Evolutionary conservation across 2,797 vertebrate species (phyloP), one percentile per base, ranked within the genome.

Genomic region (Phataginus tricuspis): DNA sequence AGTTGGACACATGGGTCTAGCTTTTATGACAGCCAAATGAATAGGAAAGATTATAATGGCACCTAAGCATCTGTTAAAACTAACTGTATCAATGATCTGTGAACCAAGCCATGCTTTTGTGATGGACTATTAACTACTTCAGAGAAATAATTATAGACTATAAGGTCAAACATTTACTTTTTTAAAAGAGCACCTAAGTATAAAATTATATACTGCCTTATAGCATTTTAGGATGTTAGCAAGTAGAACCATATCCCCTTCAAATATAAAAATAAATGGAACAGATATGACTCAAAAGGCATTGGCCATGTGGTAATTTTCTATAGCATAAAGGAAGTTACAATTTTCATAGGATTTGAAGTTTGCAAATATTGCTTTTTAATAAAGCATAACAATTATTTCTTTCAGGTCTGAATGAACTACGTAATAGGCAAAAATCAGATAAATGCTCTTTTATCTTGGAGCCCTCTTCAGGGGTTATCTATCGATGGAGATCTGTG

Each of bases 81-180:
- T 96, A 93, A 90, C 63, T 82, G 63, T 94, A 93, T 94, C 87
- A 93, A 18, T 98, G 96, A 96, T 97, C 95, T 98, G 96, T 98
- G 97, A 98, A 97, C 94, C 94, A 96, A 97, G 92, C 49, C 90
- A 93, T 96, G 94, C 59, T 25, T 98, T 97, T 90, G 42, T 96
- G 91, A 98, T 92, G 49, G 84, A 90, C 55, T 97, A 78, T 87
- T 95, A 31, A 57, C 25, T 4, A 45, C 51, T 98, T 94, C 93
- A 89, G 95, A 97, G 97, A 97, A 61, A 59, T 55, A 97, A 98
- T 94, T 93, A 96, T 61, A 59, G 92, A 80, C 75, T 91, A 86
- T 96, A 97, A 94, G 94, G 78, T 97, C 97, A 98, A 98, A 98
- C 95, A 97, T 95, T 95, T 97, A 53, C 55, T 25, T 96, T 97